Evolutionary conservation across 2,113 vertebrate genomes (phyloP).

Genomic region (rat (Rattus norvegicus)): GRCr8 NC_086029.1:50389501-50390000

Average conservation of each 20-base stretch:
- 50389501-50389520: not conserved
- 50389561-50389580: not conserved
- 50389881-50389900: no score
- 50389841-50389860: not conserved
- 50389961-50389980: not conserved
- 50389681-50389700: not conserved
- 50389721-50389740: not conserved
- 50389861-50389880: not conserved
- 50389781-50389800: not conserved
- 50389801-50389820: not conserved
- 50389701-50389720: not conserved
- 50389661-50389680: not conserved
- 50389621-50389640: not conserved
- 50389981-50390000: not conserved
- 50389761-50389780: not conserved
- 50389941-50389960: not conserved
- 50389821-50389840: not conserved
- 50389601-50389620: not conserved
- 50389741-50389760: not conserved
- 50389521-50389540: not conserved
- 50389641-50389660: not conserved
- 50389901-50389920: not conserved
- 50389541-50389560: not conserved
- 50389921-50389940: not conserved
- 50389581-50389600: not conserved